Evolutionary conservation across 2,113 vertebrate species (phyloP).

Genomic region (Osmerus eperlanus): DNA sequence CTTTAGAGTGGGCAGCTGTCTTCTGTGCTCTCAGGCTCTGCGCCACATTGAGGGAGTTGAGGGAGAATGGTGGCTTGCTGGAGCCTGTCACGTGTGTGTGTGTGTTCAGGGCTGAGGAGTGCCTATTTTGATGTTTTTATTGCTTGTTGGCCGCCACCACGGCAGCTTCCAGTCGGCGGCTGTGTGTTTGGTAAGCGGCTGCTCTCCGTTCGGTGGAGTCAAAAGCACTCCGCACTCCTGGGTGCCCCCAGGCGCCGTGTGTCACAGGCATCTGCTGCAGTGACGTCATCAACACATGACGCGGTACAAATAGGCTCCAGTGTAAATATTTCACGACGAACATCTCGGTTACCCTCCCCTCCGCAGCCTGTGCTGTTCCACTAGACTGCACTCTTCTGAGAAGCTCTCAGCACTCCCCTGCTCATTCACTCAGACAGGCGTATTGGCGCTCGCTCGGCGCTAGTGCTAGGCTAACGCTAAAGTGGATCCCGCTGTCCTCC

Average conservation of each 20-base stretch:
- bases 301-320: constrained; percentile 7
- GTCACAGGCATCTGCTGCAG: constrained; percentile 16
- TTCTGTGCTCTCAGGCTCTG: not conserved
- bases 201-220: constrained; percentile 5
- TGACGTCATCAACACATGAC: constrained; percentile 50
- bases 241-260: constrained; percentile 35
- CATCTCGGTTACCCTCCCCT: constrained; percentile 25
- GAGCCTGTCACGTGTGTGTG: not conserved
- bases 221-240: not conserved
- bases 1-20: not conserved
- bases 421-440: constrained; percentile 9
- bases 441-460: not conserved
- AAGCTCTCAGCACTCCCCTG: not conserved
- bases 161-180: not conserved
- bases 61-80: not conserved
- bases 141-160: constrained; percentile 41
- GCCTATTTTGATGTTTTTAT: constrained; percentile 64
- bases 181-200: not conserved
- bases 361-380: not conserved
- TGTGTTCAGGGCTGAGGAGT: not conserved
- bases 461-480: too few relatives aligned
- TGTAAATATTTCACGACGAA: constrained; percentile 62
- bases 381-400: not conserved
- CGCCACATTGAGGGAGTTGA: not conserved
- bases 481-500: too few relatives aligned